Percentiles rank a stretch among this genome's conserved stretches.
Conservation (phyloP, 2,797 vertebrate genomes). For the Ctenopoma multispine region DNA sequence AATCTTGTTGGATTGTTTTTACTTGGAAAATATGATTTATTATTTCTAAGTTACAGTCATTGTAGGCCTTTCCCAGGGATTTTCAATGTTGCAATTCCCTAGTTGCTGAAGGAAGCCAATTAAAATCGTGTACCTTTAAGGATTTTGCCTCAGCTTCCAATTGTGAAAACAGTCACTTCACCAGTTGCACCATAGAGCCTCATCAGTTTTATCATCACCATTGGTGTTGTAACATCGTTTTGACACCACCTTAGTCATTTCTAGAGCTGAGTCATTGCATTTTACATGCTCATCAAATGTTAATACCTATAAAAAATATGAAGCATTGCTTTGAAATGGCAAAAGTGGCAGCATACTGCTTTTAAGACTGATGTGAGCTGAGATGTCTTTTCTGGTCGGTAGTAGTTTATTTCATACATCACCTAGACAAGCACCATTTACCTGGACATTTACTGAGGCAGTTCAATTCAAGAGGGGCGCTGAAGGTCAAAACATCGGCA, state of each 20-base stretch:
- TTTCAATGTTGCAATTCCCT: slow-evolving; percentile 38
- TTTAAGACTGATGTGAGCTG: slow-evolving; percentile 70
- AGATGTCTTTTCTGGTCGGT: slow-evolving; percentile 69
- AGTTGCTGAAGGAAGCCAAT: slow-evolving; percentile 37
- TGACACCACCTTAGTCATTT: slow-evolving; percentile 62
- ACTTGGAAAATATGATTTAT: slow-evolving; percentile 33
- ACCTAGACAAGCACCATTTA: slow-evolving; percentile 79
- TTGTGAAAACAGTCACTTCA: slow-evolving; percentile 33
- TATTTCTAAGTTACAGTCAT: slow-evolving; percentile 18
- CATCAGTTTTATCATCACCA: slow-evolving; percentile 51
- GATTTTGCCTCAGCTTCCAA: slow-evolving; percentile 18
- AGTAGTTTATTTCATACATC: slow-evolving; percentile 78
- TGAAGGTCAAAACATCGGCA: slow-evolving; percentile 76
- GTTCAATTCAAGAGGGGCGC: slow-evolving; percentile 61
- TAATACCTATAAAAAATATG: slow-evolving; percentile 57
- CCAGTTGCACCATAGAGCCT: slow-evolving; percentile 12
- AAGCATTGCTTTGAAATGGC: slow-evolving; percentile 54
- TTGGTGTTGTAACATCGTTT: slow-evolving; percentile 38
- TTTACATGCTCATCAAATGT: slow-evolving; percentile 70
- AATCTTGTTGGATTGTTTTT: slow-evolving; percentile 15
- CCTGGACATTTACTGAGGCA: slow-evolving; percentile 79
- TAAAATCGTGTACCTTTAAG: slow-evolving; percentile 41
- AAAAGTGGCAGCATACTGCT: slow-evolving; percentile 54
- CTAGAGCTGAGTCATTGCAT: slow-evolving; percentile 62
- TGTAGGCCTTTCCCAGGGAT: slow-evolving; percentile 46